Percentiles rank a stretch among this genome's conserved stretches.
Evolutionary conservation across 2,888 invertebrate genomes (phyloP).

Genomic region (Tinea pellionella): DNA sequence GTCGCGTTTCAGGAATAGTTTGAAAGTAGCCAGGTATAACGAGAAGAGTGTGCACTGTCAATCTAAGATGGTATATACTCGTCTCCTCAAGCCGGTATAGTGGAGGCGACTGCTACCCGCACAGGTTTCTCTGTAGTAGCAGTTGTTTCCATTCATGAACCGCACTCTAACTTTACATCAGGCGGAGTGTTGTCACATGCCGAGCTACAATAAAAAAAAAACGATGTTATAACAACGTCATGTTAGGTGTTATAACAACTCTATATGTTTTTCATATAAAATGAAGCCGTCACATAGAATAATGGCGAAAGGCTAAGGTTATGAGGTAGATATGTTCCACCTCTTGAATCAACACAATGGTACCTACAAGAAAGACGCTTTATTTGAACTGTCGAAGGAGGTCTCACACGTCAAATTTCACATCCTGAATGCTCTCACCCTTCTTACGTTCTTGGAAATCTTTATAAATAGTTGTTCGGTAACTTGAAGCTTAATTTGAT

Average conservation of each 20-base stretch:
- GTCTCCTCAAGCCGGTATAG: too few relatives aligned
- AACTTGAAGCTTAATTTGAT: constrained; percentile 62
- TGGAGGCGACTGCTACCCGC: too few relatives aligned
- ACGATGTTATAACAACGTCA: too few relatives aligned
- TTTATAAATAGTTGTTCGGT: constrained; percentile 60
- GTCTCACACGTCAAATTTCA: constrained; percentile 68
- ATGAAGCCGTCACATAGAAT: constrained; percentile 49
- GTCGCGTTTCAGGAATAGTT: too few relatives aligned
- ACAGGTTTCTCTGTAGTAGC: too few relatives aligned
- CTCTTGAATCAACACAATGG: constrained; percentile 41
- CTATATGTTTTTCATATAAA: constrained; percentile 25
- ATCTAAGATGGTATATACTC: too few relatives aligned
- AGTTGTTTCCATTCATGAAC: too few relatives aligned
- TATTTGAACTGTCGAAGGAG: constrained; percentile 34
- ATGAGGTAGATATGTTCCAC: constrained; percentile 48
- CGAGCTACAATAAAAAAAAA: too few relatives aligned
- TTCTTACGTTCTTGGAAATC: constrained; percentile 39
- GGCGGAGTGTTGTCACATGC: too few relatives aligned
- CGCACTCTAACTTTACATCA: too few relatives aligned
- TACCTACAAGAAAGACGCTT: constrained; percentile 26
- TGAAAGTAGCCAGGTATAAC: too few relatives aligned
- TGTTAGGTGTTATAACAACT: constrained; percentile 21
- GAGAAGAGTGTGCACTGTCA: too few relatives aligned
- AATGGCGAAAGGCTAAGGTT: constrained; percentile 42
- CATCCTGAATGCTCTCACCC: constrained; percentile 53